Conservation (phyloP, 2,797 vertebrate genomes). For the Discoglossus pictus region DNA sequence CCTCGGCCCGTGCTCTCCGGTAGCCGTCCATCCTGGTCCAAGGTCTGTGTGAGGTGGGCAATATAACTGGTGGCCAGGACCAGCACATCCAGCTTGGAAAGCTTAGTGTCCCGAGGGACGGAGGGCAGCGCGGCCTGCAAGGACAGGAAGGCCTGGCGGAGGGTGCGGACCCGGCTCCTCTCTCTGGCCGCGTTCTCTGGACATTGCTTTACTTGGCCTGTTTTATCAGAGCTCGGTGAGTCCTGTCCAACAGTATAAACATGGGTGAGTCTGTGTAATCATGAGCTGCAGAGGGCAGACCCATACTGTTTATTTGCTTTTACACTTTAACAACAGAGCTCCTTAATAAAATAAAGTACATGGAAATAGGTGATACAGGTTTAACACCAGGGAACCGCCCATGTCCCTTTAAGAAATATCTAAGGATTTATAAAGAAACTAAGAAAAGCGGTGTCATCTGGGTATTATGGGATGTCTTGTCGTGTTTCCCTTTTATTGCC, state of each 20-base stretch:
- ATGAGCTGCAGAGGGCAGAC: too few relatives aligned
- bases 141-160: slow-evolving; percentile 82
- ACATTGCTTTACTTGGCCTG: slow-evolving; percentile 64
- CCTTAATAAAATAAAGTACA: too few relatives aligned
- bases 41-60: slow-evolving; percentile 77
- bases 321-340: too few relatives aligned
- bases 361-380: too few relatives aligned
- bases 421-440: too few relatives aligned
- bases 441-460: too few relatives aligned
- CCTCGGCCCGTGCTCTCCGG: slow-evolving; percentile 62
- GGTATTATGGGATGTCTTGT: too few relatives aligned
- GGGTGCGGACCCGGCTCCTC: slow-evolving; percentile 77
- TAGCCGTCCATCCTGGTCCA: slow-evolving; percentile 68
- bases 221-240: slow-evolving; percentile 17
- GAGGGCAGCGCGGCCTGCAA: slow-evolving; percentile 84
- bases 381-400: too few relatives aligned
- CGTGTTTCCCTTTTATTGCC: too few relatives aligned
- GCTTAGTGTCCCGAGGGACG: slow-evolving; percentile 83
- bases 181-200: slow-evolving; percentile 80
- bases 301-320: too few relatives aligned
- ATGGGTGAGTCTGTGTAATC: too few relatives aligned
- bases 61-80: slow-evolving; percentile 87
- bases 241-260: slow-evolving; percentile 7
- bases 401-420: too few relatives aligned
- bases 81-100: slow-evolving; percentile 85